Percentiles rank a stretch among this genome's conserved stretches.
Conservation (phyloP, 2,888 invertebrate species). For the Brachylomia viminalis region DNA sequence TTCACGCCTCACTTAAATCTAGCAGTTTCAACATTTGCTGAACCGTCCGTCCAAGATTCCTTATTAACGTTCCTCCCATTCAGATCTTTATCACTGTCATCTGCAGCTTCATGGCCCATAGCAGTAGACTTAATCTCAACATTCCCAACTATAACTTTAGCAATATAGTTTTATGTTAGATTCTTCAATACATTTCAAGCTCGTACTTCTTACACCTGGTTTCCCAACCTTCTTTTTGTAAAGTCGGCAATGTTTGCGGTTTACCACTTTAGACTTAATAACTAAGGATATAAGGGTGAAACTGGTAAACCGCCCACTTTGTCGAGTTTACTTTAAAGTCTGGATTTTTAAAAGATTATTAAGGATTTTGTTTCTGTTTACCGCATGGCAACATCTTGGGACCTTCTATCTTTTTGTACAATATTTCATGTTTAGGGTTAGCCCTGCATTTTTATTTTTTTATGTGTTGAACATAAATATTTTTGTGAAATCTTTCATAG, state of each 20-base stretch:
- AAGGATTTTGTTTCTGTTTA: slow-evolving; percentile 8
- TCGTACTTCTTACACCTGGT: slow-evolving; percentile 31
- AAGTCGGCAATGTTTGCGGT: background rate
- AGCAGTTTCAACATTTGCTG: slow-evolving; percentile 46
- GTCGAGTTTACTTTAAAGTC: background rate
- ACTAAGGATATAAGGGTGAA: background rate
- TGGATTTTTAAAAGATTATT: slow-evolving; percentile 2
- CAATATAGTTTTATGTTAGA: slow-evolving; percentile 49
- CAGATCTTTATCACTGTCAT: slow-evolving; percentile 54
- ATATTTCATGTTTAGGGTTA: slow-evolving; percentile 11
- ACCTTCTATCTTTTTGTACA: background rate
- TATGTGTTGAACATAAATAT: background rate
- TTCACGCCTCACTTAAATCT: slow-evolving; percentile 36
- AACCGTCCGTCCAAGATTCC: slow-evolving; percentile 29
- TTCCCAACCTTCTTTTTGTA: slow-evolving; percentile 1
- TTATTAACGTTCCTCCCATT: slow-evolving; percentile 42
- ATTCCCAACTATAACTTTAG: slow-evolving; percentile 41
- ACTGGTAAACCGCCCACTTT: background rate
- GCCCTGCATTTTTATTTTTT: background rate
- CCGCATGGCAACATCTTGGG: slow-evolving; percentile 25
- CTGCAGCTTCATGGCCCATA: slow-evolving; percentile 50
- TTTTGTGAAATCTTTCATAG: background rate
- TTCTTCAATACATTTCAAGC: slow-evolving; percentile 38
- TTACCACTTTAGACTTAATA: background rate
- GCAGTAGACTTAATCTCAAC: slow-evolving; percentile 41